Evolutionary conservation across 2,888 invertebrate genomes (phyloP), one percentile per base, ranked within the genome.

Genomic region (Cheiracanthium punctorium): DNA sequence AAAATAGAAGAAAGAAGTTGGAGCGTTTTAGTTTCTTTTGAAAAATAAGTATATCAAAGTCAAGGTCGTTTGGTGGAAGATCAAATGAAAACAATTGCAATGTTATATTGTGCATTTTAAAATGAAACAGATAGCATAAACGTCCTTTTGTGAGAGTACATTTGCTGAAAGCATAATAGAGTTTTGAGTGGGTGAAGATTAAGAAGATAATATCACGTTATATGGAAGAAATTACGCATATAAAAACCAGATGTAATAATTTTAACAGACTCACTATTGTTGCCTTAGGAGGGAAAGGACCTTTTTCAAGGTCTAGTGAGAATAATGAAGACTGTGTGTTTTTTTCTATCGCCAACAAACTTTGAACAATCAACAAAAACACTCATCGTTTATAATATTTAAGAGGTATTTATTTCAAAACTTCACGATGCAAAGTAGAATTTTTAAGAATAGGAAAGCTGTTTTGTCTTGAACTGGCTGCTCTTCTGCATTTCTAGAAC

Each of bases 1-100:
- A n/a, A n/a, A 48, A 24, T 17, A 5, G 58, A 58, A 7, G 58
- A 58, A 48, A 24, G 58, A 58, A 24, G 24, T 24, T 2, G n/a
- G 24, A 24, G 4, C 24, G 24, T 20, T n/a, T 48, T 20, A 5
- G 24, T 58, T 58, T 5, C 24, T 58, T 58, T 58, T 58, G 24
- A 58, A 58, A 58, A 58, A 58, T 24, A 58, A 58, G 10, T 7
- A 58, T 58, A 58, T 58, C 58, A 58, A 24, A 58, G 58, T 58
- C 58, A 58, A 58, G 58, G 58, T 5, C 58, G 58, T 58, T 58
- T 24, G 24, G n/a, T 58, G 7, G 48, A 48, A 24, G 24, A 58
- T 58, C 24, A 58, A 24, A 58, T 58, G 58, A 24, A 58, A 58
- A 48, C 43, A 17, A 2, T 17, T 2, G 43, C 10, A 10, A 37